Percentiles rank a stretch among this genome's conserved stretches.
Evolutionary conservation across 2,888 invertebrate species (phyloP).

Genomic region (Bibio marci): DNA sequence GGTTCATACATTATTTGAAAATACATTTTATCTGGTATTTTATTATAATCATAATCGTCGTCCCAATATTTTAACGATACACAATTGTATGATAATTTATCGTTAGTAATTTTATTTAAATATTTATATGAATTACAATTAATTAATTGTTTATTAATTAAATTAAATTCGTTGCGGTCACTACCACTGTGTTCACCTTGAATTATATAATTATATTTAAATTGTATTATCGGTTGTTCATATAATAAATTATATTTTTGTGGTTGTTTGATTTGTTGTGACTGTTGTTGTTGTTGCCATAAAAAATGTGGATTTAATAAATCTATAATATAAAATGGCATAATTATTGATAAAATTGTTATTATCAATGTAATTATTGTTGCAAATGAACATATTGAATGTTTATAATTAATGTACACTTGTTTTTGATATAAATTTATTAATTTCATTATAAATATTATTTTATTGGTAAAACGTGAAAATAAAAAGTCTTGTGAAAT

Average conservation of each 20-base stretch:
- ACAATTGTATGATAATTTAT: too few species aligned
- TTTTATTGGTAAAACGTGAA: too few species aligned
- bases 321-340: not conserved
- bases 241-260: too few species aligned
- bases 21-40: slow-evolving; percentile 1
- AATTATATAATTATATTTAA: slow-evolving; percentile 4
- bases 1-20: not conserved
- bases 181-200: slow-evolving; percentile 1
- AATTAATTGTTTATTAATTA: too few species aligned
- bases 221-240: slow-evolving; percentile 4
- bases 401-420: slow-evolving; percentile 2
- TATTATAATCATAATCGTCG: slow-evolving; percentile 2
- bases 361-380: not conserved
- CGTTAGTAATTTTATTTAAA: too few species aligned
- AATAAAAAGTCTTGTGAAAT: too few species aligned
- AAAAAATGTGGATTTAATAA: too few species aligned
- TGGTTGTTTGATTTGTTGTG: too few species aligned
- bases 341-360: not conserved
- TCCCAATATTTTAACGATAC: too few species aligned
- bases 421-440: slow-evolving; percentile 3
- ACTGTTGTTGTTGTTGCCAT: too few species aligned
- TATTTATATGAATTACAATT: too few species aligned
- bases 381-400: slow-evolving; percentile 3
- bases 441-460: too few species aligned
- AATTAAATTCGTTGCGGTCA: not conserved